Evolutionary conservation across 2,797 vertebrate species (phyloP), one percentile per base, ranked within the genome.

Genomic region (Artibeus lituratus): DNA sequence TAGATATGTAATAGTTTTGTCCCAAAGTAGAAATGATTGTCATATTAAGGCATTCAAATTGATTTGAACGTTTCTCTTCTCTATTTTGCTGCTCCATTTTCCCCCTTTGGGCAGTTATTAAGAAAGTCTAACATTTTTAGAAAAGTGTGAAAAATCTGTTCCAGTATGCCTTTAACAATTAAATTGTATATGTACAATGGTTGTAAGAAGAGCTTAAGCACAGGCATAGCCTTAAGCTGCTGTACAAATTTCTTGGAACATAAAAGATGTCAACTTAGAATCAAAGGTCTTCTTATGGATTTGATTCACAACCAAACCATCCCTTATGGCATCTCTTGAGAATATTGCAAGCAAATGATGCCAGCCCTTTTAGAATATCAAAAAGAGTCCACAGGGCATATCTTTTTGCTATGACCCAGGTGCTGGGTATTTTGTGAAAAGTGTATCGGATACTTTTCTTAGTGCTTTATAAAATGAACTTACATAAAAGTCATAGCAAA

Each of bases 371-470:
- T 37, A 93, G 15, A 86, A 62, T 35, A 87, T 35, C 29, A 32
- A 39, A 76, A 42, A 47, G 57, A 87, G 95, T 51, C 62, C 29
- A 35, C 12, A 74, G 18, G 8, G 9, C 21, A 39, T 70, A 49
- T 74, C 42, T 73, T 83, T 87, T 85, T 65, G 65, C 35, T 82
- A 19, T 11, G 44, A 24, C 19, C 7, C 7, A 57, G 51, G 29
- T 91, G 12, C 29, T 49, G 16, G 19, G 11, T 51, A 26, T 92
- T 78, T 96, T 85, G 74, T 90, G 67, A 57, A 59, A 74, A 73
- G 47, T 90, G 67, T 94, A 51, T 90, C 80, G 95, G 95, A 18
- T 21, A 93, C 69, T 88, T 62, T 97, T 95, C 35, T 59, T 86
- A 86, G 16, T 39, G 18, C 32, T 90, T 95, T 90, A 84, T 51